Evolutionary conservation across 1,140 invertebrate species (phyloP).

Genomic region (Magallana gigas): DNA sequence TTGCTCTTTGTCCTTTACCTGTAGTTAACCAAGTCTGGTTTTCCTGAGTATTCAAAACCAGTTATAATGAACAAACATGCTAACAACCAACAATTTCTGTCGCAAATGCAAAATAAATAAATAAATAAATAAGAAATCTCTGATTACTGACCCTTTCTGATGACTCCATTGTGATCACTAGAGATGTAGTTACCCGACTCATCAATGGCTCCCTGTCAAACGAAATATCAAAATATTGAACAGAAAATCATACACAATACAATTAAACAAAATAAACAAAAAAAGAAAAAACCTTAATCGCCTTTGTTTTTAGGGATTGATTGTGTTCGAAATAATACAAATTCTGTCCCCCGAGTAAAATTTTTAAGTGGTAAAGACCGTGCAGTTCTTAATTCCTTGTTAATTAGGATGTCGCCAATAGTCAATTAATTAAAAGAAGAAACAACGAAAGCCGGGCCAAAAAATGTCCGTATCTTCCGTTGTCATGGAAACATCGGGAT

Average conservation of each 20-base stretch:
- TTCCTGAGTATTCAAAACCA: not conserved
- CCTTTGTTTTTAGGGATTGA: not conserved
- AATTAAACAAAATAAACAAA: not conserved
- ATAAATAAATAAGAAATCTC: too few relatives aligned
- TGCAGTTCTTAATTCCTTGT: slow-evolving; percentile 25
- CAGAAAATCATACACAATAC: not conserved
- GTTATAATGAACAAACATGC: too few relatives aligned
- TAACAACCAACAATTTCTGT: too few relatives aligned
- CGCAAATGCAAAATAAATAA: too few relatives aligned
- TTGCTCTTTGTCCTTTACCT: not conserved
- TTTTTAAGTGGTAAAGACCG: slow-evolving; percentile 6
- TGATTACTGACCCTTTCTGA: slow-evolving; percentile 63
- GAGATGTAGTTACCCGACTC: slow-evolving; percentile 60
- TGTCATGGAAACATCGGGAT: slow-evolving; percentile 25
- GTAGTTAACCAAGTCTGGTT: not conserved
- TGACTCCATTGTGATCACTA: slow-evolving; percentile 62
- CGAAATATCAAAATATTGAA: slow-evolving; percentile 44
- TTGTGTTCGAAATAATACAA: slow-evolving; percentile 11
- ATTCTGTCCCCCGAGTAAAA: not conserved
- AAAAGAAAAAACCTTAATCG: not conserved
- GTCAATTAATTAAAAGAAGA: slow-evolving; percentile 28
- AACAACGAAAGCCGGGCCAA: slow-evolving; percentile 26
- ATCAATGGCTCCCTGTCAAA: slow-evolving; percentile 62
- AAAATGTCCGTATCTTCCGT: slow-evolving; percentile 9
- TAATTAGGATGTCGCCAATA: slow-evolving; percentile 29